Conservation (phyloP, 2,888 invertebrate species). For the Eristalis arbustorum region DNA sequence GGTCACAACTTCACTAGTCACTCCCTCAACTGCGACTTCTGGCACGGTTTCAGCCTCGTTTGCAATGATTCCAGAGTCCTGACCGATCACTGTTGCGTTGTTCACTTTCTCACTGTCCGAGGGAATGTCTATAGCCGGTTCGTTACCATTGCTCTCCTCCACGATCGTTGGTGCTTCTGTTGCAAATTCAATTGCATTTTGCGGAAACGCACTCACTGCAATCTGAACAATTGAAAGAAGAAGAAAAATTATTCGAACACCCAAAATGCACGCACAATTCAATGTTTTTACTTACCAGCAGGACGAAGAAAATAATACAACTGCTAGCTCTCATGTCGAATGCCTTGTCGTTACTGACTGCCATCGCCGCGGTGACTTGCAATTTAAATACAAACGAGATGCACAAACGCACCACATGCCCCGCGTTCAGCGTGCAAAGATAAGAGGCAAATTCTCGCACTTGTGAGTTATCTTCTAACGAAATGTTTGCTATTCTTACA, state of each 20-base stretch:
- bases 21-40: not conserved
- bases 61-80: not conserved
- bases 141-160: not conserved
- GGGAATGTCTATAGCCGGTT: not conserved
- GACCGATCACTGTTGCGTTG: not conserved
- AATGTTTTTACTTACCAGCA: conserved; percentile 32
- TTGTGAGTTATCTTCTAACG: not conserved
- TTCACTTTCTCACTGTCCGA: not conserved
- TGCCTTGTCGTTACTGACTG: conserved; percentile 63
- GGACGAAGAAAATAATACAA: conserved; percentile 21
- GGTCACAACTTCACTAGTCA: not conserved
- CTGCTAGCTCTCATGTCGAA: conserved; percentile 65
- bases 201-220: conserved; percentile 5
- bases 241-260: not conserved
- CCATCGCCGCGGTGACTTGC: conserved; percentile 1
- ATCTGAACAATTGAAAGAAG: conserved; percentile 7
- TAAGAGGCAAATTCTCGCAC: conserved; percentile 24
- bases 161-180: not conserved
- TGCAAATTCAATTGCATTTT: not conserved
- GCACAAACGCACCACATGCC: conserved; percentile 6
- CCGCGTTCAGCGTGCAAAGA: conserved; percentile 44
- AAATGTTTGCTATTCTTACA: not conserved
- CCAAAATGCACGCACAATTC: not conserved
- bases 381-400: conserved; percentile 44
- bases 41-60: not conserved